Conservation (phyloP, 2,113 vertebrate species). For the Saccopteryx leptura region DNA sequence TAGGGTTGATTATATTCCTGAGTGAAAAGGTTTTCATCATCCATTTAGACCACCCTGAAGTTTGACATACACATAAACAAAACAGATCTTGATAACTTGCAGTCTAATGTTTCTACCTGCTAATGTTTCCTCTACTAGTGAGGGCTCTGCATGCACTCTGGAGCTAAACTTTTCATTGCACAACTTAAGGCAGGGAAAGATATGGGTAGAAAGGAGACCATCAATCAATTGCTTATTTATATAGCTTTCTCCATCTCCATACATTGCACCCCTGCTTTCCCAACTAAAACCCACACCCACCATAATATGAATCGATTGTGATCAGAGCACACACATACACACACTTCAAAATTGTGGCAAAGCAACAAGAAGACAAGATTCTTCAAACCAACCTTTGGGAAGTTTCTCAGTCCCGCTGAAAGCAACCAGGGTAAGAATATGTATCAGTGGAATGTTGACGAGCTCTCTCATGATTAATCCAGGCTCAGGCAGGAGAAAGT, state of each 20-base stretch:
- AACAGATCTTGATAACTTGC: constrained; percentile 16
- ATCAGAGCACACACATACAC: background rate
- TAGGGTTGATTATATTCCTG: constrained; percentile 29
- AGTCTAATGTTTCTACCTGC: constrained; percentile 33
- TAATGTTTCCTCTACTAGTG: background rate
- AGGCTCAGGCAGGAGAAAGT: constrained; percentile 72
- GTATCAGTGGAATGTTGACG: constrained; percentile 88
- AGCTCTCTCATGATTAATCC: constrained; percentile 92
- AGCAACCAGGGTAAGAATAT: constrained; percentile 89
- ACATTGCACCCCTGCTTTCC: background rate
- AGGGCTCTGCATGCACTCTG: background rate
- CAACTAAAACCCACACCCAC: constrained; percentile 23
- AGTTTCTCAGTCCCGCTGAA: constrained; percentile 89
- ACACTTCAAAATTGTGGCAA: constrained; percentile 2
- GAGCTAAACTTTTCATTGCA: background rate
- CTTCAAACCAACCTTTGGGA: constrained; percentile 93
- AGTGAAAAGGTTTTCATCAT: constrained; percentile 46
- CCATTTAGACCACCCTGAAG: constrained; percentile 72
- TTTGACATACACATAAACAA: constrained; percentile 55
- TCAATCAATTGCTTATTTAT: background rate
- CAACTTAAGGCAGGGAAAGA: background rate
- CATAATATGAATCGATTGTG: background rate
- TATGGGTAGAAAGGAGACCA: background rate
- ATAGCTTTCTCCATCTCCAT: background rate
- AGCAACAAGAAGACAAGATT: constrained; percentile 57